These are phyloP conservation scores for Alces alces DNA, from an alignment of 2,113 vertebrate species.

Conservation along the genomic window DNA sequence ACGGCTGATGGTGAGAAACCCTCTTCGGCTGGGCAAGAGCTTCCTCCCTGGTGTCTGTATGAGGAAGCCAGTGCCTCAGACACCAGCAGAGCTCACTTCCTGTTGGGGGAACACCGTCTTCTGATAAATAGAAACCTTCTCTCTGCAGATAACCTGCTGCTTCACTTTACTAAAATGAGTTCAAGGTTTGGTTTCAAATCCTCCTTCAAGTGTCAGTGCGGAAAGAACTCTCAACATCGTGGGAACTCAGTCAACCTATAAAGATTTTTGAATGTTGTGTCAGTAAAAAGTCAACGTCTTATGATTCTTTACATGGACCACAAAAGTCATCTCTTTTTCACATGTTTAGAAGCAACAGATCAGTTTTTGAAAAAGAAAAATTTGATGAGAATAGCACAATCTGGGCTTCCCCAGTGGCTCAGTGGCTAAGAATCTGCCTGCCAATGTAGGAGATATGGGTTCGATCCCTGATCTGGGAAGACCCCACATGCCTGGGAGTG, in stretches of 20 bases:
- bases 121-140: neutral
- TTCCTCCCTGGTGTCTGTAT: neutral
- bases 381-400: neutral
- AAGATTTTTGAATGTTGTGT: neutral
- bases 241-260: neutral
- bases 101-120: neutral
- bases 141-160: neutral
- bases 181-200: neutral
- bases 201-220: neutral
- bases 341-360: neutral
- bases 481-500: neutral
- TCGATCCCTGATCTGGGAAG: neutral
- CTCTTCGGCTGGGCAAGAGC: neutral
- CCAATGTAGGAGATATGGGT: neutral
- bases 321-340: neutral
- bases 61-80: neutral
- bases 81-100: accelerated
- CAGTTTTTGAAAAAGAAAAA: neutral
- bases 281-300: neutral
- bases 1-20: neutral
- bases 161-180: neutral
- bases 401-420: accelerated
- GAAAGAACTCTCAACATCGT: accelerated
- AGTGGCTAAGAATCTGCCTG: neutral
- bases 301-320: neutral